Evolutionary conservation across 2,797 vertebrate genomes (phyloP).

Genomic region (Paguma larvata): DNA sequence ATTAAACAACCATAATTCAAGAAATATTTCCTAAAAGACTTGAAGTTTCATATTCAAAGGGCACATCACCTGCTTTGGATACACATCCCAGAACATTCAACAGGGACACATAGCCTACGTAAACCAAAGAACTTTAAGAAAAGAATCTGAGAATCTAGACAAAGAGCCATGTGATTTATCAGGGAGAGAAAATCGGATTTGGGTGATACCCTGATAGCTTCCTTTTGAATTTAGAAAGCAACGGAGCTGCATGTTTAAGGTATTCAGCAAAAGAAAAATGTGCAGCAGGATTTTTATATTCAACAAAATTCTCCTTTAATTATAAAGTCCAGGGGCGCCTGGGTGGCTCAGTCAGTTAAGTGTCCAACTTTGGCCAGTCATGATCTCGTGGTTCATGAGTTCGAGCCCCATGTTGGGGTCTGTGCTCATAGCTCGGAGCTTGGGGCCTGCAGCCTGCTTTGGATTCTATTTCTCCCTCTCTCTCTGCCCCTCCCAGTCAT

Average conservation of each 20-base stretch:
- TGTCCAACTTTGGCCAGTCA: too few relatives aligned
- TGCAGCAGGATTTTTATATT: background rate
- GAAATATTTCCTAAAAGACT: background rate
- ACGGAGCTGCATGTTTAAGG: background rate
- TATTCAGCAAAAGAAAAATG: background rate
- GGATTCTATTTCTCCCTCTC: too few relatives aligned
- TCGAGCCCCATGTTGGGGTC: too few relatives aligned
- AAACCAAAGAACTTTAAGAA: background rate
- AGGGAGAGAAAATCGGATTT: background rate
- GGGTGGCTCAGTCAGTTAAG: too few relatives aligned
- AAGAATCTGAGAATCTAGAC: slow-evolving; percentile 21
- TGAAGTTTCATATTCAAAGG: slow-evolving; percentile 10
- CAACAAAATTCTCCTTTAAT: background rate
- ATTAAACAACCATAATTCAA: background rate
- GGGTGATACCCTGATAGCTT: background rate
- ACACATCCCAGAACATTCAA: background rate
- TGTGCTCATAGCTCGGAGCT: too few relatives aligned
- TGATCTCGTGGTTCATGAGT: too few relatives aligned
- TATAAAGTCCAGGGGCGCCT: background rate
- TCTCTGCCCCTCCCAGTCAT: too few relatives aligned
- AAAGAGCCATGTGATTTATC: background rate
- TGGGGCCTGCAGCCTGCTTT: too few relatives aligned
- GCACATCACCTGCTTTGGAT: background rate
- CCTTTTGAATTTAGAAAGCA: slow-evolving; percentile 1
- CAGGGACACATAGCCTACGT: background rate